These are phyloP conservation scores for Dinothrombium tinctorium DNA, from an alignment of 1,140 invertebrate species.

Conservation along the genomic window DNA sequence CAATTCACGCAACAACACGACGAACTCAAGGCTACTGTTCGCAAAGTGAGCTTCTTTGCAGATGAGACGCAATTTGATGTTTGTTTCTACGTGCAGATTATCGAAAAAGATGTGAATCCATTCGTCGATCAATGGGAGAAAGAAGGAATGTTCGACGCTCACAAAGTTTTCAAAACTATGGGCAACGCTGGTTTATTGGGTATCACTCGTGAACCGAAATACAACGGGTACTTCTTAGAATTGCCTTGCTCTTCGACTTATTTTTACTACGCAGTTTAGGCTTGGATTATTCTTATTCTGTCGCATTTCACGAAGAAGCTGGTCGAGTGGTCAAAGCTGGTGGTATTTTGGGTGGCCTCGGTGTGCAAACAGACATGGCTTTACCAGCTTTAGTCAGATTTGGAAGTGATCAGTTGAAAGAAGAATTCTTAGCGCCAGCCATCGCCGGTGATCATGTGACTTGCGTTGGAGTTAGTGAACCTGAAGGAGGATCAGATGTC, in stretches of 20 bases:
- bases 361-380: conserved; percentile 31
- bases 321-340: conserved; percentile 27
- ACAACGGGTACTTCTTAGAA: neutral
- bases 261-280: too few species aligned
- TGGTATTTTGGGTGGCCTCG: conserved; percentile 29
- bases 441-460: conserved; percentile 30
- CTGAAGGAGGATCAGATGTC: conserved; percentile 31
- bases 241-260: neutral
- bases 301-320: conserved; percentile 31
- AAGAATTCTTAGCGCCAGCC: conserved; percentile 30
- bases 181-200: conserved; percentile 31
- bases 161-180: conserved; percentile 30
- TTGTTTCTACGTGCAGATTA: conserved; percentile 20
- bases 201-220: conserved; percentile 21
- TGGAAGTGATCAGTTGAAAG: conserved; percentile 31
- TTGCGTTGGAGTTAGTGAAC: conserved; percentile 33
- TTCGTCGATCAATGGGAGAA: conserved; percentile 32
- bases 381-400: conserved; percentile 21
- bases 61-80: neutral
- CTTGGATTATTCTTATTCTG: conserved; percentile 30
- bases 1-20: conserved; percentile 15
- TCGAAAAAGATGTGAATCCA: conserved; percentile 34
- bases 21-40: conserved; percentile 14
- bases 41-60: conserved; percentile 12
- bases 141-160: conserved; percentile 26